phyloP scores from a whole-genome alignment of 2,797 vertebrate species.

The Amblyopsis hoosieri region DNA sequence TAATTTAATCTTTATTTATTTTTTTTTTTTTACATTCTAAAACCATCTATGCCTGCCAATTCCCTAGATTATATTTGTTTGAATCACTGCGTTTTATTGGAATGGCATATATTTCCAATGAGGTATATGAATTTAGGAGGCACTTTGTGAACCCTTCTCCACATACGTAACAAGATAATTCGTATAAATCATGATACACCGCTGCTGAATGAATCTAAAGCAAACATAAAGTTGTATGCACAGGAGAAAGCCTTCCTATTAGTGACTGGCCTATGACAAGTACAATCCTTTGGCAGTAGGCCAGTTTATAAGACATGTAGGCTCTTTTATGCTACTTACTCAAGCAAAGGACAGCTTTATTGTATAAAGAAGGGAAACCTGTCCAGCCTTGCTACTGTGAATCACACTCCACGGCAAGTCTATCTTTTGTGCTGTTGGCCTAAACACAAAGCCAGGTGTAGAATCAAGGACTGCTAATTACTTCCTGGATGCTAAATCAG shows the following conservation, averaged over 20 bases:
- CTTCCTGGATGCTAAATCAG: conserved; percentile 1
- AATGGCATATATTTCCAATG: too few species aligned
- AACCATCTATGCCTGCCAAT: too few species aligned
- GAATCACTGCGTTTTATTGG: too few species aligned
- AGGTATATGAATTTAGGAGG: too few species aligned
- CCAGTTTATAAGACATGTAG: conserved; percentile 13
- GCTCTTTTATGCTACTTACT: not conserved
- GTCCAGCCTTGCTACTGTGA: conserved; percentile 1
- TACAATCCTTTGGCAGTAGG: conserved; percentile 5
- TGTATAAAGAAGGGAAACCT: not conserved
- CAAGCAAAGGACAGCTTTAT: not conserved
- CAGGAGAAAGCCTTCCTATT: conserved; percentile 34
- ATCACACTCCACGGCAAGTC: conserved; percentile 3
- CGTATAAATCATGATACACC: conserved; percentile 25
- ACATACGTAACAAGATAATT: too few species aligned
- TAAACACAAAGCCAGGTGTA: conserved; percentile 1
- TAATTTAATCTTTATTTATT: too few species aligned
- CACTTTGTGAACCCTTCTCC: too few species aligned
- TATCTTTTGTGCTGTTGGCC: not conserved
- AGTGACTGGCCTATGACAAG: not conserved
- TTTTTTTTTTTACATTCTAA: not conserved
- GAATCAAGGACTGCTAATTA: not conserved
- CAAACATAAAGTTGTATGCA: not conserved
- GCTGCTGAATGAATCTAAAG: not conserved
- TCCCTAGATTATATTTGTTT: too few species aligned